A percentile compares a stretch with the other conserved stretches of the same genome.
Conservation (phyloP, 2,113 vertebrate genomes). For the Rhea americana region DNA sequence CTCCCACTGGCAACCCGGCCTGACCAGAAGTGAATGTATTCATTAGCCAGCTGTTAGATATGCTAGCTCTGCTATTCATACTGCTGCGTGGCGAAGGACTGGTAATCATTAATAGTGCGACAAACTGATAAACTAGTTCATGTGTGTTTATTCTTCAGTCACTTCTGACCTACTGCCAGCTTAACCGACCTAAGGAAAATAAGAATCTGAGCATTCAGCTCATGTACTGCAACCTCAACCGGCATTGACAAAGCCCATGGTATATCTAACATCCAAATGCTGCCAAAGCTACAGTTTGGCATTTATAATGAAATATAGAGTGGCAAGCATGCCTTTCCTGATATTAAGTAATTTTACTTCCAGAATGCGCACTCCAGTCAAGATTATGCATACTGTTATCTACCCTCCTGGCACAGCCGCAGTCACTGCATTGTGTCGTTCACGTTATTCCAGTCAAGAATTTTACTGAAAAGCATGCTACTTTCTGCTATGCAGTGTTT, state of each 20-base stretch:
- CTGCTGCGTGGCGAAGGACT: fast-evolving
- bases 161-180: not conserved
- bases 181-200: not conserved
- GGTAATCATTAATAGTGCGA: slow-evolving; percentile 31
- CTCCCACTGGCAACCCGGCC: not conserved
- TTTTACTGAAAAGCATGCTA: not conserved
- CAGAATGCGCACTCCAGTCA: not conserved
- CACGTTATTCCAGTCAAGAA: not conserved
- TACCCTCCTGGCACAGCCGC: not conserved
- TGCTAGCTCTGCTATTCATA: not conserved
- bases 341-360: not conserved
- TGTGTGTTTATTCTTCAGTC: not conserved
- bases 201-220: not conserved
- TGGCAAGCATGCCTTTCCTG: not conserved
- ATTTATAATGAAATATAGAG: not conserved
- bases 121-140: not conserved
- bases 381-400: not conserved
- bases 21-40: not conserved
- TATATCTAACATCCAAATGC: not conserved
- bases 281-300: not conserved
- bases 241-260: not conserved
- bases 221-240: fast-evolving
- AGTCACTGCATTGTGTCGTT: not conserved
- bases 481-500: not conserved
- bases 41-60: not conserved